phyloP scores from a whole-genome alignment of 2,797 vertebrate species.

The Vespertilio murinus region DNA sequence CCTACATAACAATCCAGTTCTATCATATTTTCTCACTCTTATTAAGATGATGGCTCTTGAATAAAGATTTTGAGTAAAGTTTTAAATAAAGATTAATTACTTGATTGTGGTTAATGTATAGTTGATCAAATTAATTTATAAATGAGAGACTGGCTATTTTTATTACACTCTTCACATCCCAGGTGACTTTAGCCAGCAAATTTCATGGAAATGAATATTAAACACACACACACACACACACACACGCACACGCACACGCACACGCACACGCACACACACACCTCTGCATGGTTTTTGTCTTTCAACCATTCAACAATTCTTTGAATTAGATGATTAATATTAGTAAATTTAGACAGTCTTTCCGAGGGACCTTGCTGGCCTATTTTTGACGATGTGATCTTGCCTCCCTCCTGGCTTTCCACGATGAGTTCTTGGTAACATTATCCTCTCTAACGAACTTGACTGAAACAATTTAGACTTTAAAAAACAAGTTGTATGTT shows the following conservation, averaged over 20 bases:
- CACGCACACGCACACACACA: too few species aligned
- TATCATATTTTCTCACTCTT: conserved; percentile 5
- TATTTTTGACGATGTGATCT: conserved; percentile 48
- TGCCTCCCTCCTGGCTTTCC: conserved; percentile 18
- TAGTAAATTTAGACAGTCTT: neutral
- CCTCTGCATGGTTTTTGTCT: neutral
- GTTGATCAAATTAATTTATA: conserved; percentile 48
- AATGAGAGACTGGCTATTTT: conserved; percentile 45
- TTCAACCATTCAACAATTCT: neutral
- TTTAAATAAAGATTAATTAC: conserved; percentile 58
- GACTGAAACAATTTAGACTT: neutral
- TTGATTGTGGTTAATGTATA: conserved; percentile 9
- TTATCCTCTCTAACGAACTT: conserved; percentile 5
- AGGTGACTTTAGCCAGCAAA: neutral
- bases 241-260: too few species aligned
- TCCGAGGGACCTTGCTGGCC: neutral
- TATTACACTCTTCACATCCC: neutral
- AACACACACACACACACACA: too few species aligned
- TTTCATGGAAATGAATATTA: conserved; percentile 22
- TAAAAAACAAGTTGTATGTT: neutral
- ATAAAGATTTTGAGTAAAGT: conserved; percentile 35
- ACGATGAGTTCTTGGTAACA: conserved; percentile 22
- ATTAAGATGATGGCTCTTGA: conserved; percentile 16
- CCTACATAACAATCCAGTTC: neutral
- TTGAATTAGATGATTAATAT: conserved; percentile 33